phyloP scores from a whole-genome alignment of 2,888 invertebrate species.

The Ypsolopha scabrella region DNA sequence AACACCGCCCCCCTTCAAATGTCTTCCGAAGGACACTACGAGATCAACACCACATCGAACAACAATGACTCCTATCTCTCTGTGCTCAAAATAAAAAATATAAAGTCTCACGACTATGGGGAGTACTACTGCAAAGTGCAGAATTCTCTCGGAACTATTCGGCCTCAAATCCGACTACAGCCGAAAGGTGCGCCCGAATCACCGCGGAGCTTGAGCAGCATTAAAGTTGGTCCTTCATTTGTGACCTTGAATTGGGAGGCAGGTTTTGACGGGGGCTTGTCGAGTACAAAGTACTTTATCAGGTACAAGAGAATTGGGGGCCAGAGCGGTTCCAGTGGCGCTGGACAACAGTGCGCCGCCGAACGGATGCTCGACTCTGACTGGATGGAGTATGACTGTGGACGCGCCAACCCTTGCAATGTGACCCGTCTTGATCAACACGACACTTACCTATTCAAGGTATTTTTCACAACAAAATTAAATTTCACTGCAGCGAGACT shows the following conservation, averaged over 20 bases:
- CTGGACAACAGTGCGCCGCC: constrained; percentile 30
- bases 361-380: constrained; percentile 65
- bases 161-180: constrained; percentile 82
- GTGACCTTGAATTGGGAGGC: constrained; percentile 89
- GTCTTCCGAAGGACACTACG: constrained; percentile 87
- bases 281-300: constrained; percentile 90
- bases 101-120: constrained; percentile 88
- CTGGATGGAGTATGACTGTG: constrained; percentile 89
- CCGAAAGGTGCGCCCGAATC: constrained; percentile 90
- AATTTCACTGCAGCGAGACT: constrained; percentile 7
- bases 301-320: constrained; percentile 77
- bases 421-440: constrained; percentile 88
- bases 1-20: constrained; percentile 81
- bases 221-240: constrained; percentile 82
- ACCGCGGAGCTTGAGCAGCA: constrained; percentile 78
- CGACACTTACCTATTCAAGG: constrained; percentile 88
- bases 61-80: constrained; percentile 90
- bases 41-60: constrained; percentile 83
- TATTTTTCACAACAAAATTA: constrained; percentile 46
- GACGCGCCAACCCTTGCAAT: constrained; percentile 88
- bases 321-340: constrained; percentile 28
- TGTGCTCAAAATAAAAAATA: constrained; percentile 77
- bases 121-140: constrained; percentile 91
- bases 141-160: constrained; percentile 83
- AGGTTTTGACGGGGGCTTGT: constrained; percentile 91